A percentile compares a stretch with the other conserved stretches of the same genome.
Conservation (phyloP, 1,140 invertebrate species). For the Eumeta japonica region DNA sequence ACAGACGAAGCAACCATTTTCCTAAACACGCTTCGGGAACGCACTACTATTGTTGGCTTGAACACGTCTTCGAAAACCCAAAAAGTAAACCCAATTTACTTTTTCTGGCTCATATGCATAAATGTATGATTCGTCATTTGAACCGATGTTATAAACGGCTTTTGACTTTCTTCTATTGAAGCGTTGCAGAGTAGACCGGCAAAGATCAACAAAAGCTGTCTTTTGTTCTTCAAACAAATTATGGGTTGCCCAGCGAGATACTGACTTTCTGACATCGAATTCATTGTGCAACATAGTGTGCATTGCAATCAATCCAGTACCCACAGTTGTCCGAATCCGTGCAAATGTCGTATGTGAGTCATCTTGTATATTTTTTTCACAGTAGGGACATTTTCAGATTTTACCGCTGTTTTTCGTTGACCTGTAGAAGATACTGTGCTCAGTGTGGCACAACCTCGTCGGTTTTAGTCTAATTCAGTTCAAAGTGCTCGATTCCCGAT, state of each 20-base stretch:
- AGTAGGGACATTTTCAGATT: slow-evolving; percentile 4
- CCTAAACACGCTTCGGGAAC: slow-evolving; percentile 19
- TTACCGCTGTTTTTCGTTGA: no score
- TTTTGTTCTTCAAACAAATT: no score
- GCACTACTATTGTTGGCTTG: slow-evolving; percentile 29
- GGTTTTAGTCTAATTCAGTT: no score
- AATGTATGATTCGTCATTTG: slow-evolving; percentile 18
- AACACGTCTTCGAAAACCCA: slow-evolving; percentile 22
- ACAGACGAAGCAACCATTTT: slow-evolving; percentile 24
- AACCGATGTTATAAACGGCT: slow-evolving; percentile 13
- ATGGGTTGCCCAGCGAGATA: slow-evolving; percentile 11
- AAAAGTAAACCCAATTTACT: slow-evolving; percentile 10
- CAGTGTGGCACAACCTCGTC: no score
- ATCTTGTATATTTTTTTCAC: no score
- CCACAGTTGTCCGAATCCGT: slow-evolving; percentile 3
- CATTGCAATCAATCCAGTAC: slow-evolving; percentile 4
- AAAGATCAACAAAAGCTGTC: slow-evolving; percentile 13
- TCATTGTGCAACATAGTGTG: slow-evolving; percentile 4
- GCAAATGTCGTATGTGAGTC: slow-evolving; percentile 4
- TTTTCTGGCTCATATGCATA: slow-evolving; percentile 19
- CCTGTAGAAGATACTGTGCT: no score
- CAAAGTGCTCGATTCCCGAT: no score
- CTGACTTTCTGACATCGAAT: slow-evolving; percentile 4
- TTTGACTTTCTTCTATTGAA: no score
- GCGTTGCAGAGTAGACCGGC: no score